Percentiles rank a stretch among this genome's conserved stretches.
Conservation (phyloP, 2,113 vertebrate genomes). For the Gobiocypris rarus region DNA sequence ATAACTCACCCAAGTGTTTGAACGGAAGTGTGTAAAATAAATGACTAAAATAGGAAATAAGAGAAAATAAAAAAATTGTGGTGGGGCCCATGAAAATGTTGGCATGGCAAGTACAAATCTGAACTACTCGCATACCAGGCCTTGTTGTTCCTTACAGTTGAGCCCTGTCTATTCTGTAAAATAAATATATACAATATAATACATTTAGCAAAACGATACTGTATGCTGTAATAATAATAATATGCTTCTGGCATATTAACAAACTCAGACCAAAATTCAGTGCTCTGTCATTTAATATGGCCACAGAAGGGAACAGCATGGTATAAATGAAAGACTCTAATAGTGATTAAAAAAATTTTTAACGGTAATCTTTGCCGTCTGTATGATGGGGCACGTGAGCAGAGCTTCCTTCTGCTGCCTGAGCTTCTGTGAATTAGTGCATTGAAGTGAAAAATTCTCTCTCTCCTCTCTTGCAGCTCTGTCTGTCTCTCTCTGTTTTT, state of each 20-base stretch:
- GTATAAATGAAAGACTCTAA: background rate
- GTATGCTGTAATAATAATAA: background rate
- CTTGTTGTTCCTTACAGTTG: background rate
- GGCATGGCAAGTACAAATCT: background rate
- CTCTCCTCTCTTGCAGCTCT: constrained; percentile 19
- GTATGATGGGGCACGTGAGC: constrained; percentile 13
- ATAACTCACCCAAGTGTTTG: background rate
- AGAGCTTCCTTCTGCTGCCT: constrained; percentile 1
- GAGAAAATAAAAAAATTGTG: background rate
- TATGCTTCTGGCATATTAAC: background rate
- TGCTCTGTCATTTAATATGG: background rate
- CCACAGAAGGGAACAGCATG: background rate
- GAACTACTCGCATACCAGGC: background rate
- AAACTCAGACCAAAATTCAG: background rate
- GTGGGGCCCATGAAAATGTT: background rate
- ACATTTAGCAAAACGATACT: background rate
- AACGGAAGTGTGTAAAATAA: background rate
- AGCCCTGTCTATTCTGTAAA: background rate
- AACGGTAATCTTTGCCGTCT: constrained; percentile 22
- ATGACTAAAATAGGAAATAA: background rate
- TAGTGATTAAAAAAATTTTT: background rate
- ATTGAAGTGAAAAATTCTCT: constrained; percentile 33
- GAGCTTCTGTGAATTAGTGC: constrained; percentile 47
- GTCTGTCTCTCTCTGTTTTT: constrained; percentile 32
- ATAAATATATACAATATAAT: background rate